Evolutionary conservation across 2,888 invertebrate genomes (phyloP).

Genomic region (Teleiodes luculella): DNA sequence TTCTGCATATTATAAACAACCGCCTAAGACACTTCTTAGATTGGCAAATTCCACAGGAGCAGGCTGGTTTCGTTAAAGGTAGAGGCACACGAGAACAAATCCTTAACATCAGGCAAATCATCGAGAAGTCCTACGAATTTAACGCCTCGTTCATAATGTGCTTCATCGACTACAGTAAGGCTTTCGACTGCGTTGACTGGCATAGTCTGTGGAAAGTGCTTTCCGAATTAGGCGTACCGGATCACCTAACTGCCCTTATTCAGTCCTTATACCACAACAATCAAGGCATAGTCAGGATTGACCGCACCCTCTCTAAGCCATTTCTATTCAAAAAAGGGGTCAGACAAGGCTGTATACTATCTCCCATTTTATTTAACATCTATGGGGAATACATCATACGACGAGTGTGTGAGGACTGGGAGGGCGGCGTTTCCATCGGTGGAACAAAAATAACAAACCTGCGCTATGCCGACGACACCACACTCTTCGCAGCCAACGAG

Average conservation of each 20-base stretch:
- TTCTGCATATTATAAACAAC: slow-evolving; percentile 6
- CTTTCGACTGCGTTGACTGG: slow-evolving; percentile 21
- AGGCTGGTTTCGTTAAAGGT: slow-evolving; percentile 24
- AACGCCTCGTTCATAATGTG: slow-evolving; percentile 10
- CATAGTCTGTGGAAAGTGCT: slow-evolving; percentile 15
- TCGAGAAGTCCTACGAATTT: slow-evolving; percentile 20
- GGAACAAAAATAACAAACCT: neutral
- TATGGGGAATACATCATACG: neutral
- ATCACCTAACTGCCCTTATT: slow-evolving; percentile 14
- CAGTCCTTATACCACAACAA: neutral
- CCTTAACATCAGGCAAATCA: slow-evolving; percentile 17
- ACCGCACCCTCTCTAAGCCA: neutral
- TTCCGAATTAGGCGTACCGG: slow-evolving; percentile 15
- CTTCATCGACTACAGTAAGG: slow-evolving; percentile 21
- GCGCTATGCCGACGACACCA: neutral
- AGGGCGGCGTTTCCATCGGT: neutral
- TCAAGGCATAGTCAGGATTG: neutral
- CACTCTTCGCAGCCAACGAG: neutral
- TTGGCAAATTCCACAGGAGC: slow-evolving; percentile 20
- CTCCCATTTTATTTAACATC: neutral
- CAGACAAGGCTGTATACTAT: neutral
- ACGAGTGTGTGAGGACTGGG: neutral
- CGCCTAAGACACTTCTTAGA: neutral
- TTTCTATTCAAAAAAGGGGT: neutral
- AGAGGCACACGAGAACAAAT: slow-evolving; percentile 22